Percentiles rank a stretch among this genome's conserved stretches.
Conservation (phyloP, 2,888 invertebrate species). For the Caenorhabditis sulstoni region DNA sequence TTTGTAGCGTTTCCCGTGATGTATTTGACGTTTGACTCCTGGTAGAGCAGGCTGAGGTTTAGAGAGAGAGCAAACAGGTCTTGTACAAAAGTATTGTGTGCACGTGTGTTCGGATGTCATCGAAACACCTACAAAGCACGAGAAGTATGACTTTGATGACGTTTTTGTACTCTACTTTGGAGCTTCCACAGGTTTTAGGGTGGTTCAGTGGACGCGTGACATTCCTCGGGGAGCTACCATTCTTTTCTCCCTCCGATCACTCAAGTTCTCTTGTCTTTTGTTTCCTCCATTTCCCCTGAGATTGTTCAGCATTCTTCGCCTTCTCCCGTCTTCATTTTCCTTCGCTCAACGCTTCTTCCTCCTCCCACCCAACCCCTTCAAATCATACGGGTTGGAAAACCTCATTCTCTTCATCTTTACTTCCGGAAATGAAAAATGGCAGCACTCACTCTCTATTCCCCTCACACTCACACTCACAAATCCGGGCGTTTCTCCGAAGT, state of each 20-base stretch:
- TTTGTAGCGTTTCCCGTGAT: slow-evolving; percentile 12
- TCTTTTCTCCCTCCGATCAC: no score
- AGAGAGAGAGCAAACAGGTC: slow-evolving; percentile 39
- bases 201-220: no score
- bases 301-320: background rate
- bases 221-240: background rate
- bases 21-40: slow-evolving; percentile 41
- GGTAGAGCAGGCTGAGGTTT: background rate
- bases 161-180: background rate
- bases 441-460: background rate
- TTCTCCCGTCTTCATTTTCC: background rate
- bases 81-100: slow-evolving; percentile 10
- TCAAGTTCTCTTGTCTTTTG: background rate
- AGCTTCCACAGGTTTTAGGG: background rate
- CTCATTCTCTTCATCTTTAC: slow-evolving; percentile 19
- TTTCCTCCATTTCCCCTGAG: background rate
- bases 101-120: slow-evolving; percentile 20
- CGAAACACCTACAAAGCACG: slow-evolving; percentile 13
- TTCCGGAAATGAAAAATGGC: slow-evolving; percentile 41
- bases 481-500: background rate
- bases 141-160: background rate
- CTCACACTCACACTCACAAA: no score
- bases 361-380: slow-evolving; percentile 7
- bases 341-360: background rate
- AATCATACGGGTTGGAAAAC: slow-evolving; percentile 34